phyloP scores from a whole-genome alignment of 2,888 invertebrate species.

The Luperina testacea region DNA sequence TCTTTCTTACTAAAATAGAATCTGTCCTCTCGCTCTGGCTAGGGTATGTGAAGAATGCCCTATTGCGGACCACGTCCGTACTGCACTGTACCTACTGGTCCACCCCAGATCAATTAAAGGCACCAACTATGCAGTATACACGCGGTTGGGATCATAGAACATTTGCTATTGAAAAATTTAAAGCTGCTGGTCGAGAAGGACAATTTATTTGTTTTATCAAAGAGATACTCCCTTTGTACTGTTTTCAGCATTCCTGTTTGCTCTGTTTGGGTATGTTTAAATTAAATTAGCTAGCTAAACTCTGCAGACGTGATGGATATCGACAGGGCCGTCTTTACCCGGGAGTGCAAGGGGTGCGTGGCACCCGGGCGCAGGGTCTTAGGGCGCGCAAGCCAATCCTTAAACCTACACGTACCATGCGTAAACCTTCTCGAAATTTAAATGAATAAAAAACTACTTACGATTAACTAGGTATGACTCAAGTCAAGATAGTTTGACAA shows the following conservation, averaged over 20 bases:
- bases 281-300: no score
- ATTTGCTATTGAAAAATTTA: not conserved
- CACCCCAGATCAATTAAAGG: constrained; percentile 24
- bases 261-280: no score
- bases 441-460: no score
- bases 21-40: constrained; percentile 27
- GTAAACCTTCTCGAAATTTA: no score
- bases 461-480: no score
- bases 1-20: constrained; percentile 5
- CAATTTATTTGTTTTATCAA: not conserved
- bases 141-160: not conserved
- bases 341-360: no score
- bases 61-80: constrained; percentile 33
- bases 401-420: no score
- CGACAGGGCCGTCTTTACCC: no score
- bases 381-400: no score
- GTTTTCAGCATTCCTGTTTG: not conserved
- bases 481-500: no score
- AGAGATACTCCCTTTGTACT: not conserved
- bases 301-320: no score
- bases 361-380: no score
- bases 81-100: constrained; percentile 5
- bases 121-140: constrained; percentile 8
- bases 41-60: constrained; percentile 47
- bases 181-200: not conserved